phyloP scores from a whole-genome alignment of 2,113 vertebrate species.

The Uria aalge region DNA sequence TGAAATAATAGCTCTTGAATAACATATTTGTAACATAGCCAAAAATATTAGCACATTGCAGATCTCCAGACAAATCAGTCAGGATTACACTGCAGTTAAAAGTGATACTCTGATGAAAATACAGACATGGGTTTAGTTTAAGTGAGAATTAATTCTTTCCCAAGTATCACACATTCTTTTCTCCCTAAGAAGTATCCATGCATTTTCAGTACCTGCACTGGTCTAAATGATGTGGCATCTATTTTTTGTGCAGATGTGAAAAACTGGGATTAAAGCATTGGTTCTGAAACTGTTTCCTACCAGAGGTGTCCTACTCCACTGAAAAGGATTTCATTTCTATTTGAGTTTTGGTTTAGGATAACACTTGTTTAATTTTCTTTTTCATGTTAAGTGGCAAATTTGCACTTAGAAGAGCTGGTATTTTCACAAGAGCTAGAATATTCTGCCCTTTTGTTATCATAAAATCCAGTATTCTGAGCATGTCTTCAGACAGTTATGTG shows the following conservation, averaged over 20 bases:
- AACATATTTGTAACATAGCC: neutral
- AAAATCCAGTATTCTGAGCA: conserved; percentile 21
- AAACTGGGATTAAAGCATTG: neutral
- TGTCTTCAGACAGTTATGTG: neutral
- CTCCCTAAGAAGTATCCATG: neutral
- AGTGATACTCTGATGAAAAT: neutral
- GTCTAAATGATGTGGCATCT: neutral
- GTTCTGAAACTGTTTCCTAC: neutral
- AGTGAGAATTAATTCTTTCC: neutral
- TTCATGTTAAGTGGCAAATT: neutral
- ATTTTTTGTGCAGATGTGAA: neutral
- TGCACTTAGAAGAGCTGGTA: neutral
- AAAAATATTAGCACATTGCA: neutral
- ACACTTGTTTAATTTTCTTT: neutral
- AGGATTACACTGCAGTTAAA: neutral
- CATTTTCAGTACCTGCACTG: neutral
- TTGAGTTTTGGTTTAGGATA: neutral
- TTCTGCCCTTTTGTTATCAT: neutral
- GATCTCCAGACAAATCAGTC: neutral
- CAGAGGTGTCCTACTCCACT: neutral
- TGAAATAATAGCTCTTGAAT: neutral
- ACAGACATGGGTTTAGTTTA: neutral
- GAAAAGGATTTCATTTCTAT: neutral
- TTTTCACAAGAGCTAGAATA: neutral
- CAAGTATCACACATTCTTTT: neutral